Evolutionary conservation across 2,113 vertebrate genomes (phyloP).

Genomic region (Abramis brama): DNA sequence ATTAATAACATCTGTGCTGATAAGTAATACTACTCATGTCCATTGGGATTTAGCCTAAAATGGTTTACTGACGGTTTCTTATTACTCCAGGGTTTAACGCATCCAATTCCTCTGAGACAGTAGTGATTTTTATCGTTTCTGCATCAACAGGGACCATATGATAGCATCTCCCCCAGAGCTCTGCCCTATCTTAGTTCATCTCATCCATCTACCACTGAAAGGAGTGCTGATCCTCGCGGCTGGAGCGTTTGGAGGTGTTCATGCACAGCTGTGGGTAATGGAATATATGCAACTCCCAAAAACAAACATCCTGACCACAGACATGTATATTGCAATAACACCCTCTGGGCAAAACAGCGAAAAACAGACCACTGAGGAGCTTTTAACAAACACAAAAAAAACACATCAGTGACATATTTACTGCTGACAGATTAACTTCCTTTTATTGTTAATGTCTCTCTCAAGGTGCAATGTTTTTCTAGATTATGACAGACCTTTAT

Average conservation of each 20-base stretch:
- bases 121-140: slow-evolving; percentile 18
- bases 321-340: neutral
- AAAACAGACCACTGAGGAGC: neutral
- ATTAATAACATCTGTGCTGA: slow-evolving; percentile 28
- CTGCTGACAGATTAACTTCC: neutral
- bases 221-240: slow-evolving; percentile 10
- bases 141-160: slow-evolving; percentile 12
- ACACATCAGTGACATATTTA: neutral
- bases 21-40: neutral
- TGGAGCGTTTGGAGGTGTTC: slow-evolving; percentile 25
- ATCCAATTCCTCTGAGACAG: neutral
- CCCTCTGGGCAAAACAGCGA: neutral
- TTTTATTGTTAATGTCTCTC: neutral
- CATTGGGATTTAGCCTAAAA: neutral
- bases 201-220: slow-evolving; percentile 27
- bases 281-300: slow-evolving; percentile 15
- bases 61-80: neutral
- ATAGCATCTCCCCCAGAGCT: slow-evolving; percentile 21
- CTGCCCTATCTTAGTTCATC: slow-evolving; percentile 18
- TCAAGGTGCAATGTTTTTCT: neutral
- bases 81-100: neutral
- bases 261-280: slow-evolving; percentile 21
- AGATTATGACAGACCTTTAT: neutral
- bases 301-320: slow-evolving; percentile 31
- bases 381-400: neutral